Percentiles rank a stretch among this genome's conserved stretches.
phyloP scores from a whole-genome alignment of 2,888 invertebrate species.

The Drosophila colorata region DNA sequence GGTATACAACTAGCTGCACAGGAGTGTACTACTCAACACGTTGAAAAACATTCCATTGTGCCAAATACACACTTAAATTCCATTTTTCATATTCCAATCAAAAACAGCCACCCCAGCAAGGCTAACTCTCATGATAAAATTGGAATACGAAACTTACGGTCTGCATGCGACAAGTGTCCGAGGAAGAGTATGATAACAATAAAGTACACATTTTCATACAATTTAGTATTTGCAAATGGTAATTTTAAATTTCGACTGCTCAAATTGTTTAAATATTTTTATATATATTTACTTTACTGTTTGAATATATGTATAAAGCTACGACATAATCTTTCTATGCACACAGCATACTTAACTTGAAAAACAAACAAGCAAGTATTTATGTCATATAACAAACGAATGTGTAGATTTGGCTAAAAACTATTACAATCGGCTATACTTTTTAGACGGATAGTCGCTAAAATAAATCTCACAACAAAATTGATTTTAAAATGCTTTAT shows the following conservation, averaged over 20 bases:
- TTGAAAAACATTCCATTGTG: slow-evolving; percentile 78
- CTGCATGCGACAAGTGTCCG: slow-evolving; percentile 74
- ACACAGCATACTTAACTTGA: no score
- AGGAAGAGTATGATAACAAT: slow-evolving; percentile 2
- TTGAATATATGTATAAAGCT: no score
- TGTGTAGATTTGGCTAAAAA: no score
- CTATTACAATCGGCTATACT: not conserved
- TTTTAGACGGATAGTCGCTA: not conserved
- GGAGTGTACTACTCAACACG: slow-evolving; percentile 65
- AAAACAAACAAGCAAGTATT: no score
- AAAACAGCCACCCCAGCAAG: slow-evolving; percentile 50
- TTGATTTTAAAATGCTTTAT: not conserved
- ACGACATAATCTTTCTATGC: no score
- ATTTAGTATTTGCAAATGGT: not conserved
- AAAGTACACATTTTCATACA: not conserved
- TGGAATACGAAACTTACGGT: slow-evolving; percentile 26
- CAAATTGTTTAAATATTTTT: no score
- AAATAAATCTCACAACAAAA: slow-evolving; percentile 6
- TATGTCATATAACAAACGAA: no score
- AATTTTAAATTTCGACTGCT: not conserved
- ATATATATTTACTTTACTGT: no score
- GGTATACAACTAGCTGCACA: slow-evolving; percentile 58
- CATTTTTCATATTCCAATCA: slow-evolving; percentile 81
- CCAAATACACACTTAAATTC: slow-evolving; percentile 82
- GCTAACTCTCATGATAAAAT: slow-evolving; percentile 32